Percentiles rank a stretch among this genome's conserved stretches.
These are phyloP conservation scores for Phoxinus dragarum DNA, from an alignment of 2,797 vertebrate genomes.

Conservation along the genomic window DNA sequence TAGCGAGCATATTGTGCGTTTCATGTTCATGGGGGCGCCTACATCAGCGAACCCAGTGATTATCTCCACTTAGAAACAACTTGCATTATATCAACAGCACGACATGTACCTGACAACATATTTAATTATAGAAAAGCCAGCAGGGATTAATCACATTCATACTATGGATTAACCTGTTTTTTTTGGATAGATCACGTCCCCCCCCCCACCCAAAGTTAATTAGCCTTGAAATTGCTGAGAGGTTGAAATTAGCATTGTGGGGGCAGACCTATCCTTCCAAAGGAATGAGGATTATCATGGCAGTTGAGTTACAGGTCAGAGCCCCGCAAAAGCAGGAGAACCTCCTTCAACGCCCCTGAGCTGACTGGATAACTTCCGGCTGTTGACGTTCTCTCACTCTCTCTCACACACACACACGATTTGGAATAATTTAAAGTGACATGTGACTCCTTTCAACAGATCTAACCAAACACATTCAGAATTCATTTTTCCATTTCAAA, in stretches of 20 bases:
- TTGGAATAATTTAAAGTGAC: not conserved
- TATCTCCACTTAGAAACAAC: constrained; percentile 1
- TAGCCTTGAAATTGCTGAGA: constrained; percentile 31
- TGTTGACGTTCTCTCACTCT: not conserved
- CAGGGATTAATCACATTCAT: constrained; percentile 14
- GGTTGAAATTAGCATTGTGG: constrained; percentile 11
- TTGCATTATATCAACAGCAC: not conserved
- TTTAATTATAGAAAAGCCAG: constrained; percentile 2
- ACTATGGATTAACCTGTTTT: constrained; percentile 35
- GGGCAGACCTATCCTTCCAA: not conserved
- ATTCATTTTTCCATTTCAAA: not conserved
- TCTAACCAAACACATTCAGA: no score
- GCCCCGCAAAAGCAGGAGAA: not conserved
- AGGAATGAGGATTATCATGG: constrained; percentile 18
- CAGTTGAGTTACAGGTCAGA: constrained; percentile 27
- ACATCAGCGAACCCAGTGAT: not conserved
- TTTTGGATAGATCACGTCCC: not conserved
- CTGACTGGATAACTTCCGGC: not conserved
- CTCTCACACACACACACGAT: not conserved
- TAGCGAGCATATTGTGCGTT: not conserved
- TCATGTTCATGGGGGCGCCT: not conserved
- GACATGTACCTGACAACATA: not conserved
- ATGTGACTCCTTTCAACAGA: not conserved
- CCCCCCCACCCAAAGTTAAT: not conserved
- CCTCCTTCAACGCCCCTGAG: not conserved